Conservation (phyloP, 2,113 vertebrate species). For the Cercocebus atys region DNA sequence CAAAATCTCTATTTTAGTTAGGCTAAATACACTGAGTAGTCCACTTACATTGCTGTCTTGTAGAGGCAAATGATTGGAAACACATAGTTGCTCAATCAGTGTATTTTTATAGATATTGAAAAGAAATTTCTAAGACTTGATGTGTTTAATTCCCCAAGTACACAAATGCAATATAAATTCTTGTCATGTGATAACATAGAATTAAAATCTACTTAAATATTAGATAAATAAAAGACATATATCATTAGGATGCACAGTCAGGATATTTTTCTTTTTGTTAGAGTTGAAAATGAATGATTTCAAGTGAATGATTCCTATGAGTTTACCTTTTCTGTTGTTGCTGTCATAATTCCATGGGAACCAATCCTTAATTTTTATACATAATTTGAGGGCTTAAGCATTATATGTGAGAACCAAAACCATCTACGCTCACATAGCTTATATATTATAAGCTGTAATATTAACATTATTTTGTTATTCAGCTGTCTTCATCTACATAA, state of each 20-base stretch:
- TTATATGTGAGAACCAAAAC: slow-evolving; percentile 27
- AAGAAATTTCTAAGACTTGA: not conserved
- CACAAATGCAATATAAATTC: not conserved
- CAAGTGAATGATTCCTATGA: not conserved
- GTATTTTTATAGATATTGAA: not conserved
- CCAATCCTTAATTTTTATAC: not conserved
- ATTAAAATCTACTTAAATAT: slow-evolving; percentile 19
- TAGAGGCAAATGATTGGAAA: not conserved
- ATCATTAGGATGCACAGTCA: not conserved
- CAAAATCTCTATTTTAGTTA: not conserved
- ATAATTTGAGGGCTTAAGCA: slow-evolving; percentile 19
- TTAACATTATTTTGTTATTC: slow-evolving; percentile 12
- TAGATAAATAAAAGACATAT: not conserved
- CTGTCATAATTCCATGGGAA: not conserved
- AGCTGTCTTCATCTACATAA: not conserved
- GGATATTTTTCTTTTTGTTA: not conserved
- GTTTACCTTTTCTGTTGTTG: not conserved
- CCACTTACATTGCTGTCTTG: not conserved
- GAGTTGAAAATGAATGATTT: slow-evolving; percentile 25
- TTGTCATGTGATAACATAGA: not conserved
- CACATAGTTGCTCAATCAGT: not conserved
- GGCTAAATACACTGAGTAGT: not conserved
- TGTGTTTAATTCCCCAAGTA: not conserved
- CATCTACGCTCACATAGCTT: not conserved
- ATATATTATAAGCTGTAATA: not conserved